Base-by-base conservation (phyloP, 2,797 vertebrate genomes). In the Martes flavigula region DNA sequence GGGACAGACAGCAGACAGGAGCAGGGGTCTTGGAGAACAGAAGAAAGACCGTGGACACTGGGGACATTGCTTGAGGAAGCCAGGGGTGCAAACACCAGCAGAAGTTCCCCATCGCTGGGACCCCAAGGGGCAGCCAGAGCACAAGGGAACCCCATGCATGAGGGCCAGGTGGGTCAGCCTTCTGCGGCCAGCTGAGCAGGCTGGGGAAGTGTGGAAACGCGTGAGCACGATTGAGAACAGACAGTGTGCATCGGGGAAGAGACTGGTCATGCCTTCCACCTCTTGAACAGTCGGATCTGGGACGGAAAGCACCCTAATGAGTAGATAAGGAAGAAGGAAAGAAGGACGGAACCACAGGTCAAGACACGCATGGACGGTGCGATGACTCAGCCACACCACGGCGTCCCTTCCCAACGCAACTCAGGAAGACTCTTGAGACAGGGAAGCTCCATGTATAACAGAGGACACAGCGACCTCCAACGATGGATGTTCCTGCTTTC, bases 261-360 rank as follows among this genome's bases (percentile, higher is more conserved):
- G 43, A 14, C 2, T 0, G 18, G 40, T 35, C 32, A 2, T 3
- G 32, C 23, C 35, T 3, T 35, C 14, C 0, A 7, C 2, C 32
- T 18, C 3, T 27, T 7, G 25, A 77, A 13, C 15, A 27, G 4
- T 46, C 48, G 15, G 11, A 15, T 3, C 17, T 3, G 54, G 4
- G 18, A 27, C 11, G 2, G 48, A 43, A 73, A 15, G 51, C 40
- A 30, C 5, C 7, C 2, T 2, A 38, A 72, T 56, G 23, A 21
- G 5, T 40, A 20, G 27, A 17, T 30, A 1, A 70, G 32, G 35
- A 43, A 21, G 25, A 2, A 9, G 25, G 7, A 32, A 18, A 21
- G 30, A 23, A 23, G 7, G 7, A 35, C 3, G 9, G 30, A n/a
- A 5, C 6, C 13, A 14, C 60, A 2, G 60, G 27, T 64, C 32